Evolutionary conservation across 2,797 vertebrate genomes (phyloP).

Genomic region (Limosa lapponica): DNA sequence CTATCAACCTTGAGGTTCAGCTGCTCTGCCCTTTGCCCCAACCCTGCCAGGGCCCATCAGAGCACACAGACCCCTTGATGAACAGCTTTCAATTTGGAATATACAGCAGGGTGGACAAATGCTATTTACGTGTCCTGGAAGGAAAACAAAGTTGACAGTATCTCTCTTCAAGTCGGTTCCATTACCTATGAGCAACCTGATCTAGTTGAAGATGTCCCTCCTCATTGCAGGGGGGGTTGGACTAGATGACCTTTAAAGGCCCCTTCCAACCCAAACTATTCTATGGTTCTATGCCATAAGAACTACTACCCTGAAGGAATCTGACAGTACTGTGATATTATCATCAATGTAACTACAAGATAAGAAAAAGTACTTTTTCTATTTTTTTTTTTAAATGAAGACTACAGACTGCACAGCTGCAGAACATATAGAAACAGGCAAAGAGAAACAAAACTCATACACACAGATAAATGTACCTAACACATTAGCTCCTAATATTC

Average conservation of each 20-base stretch:
- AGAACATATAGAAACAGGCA: not conserved
- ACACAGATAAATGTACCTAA: not conserved
- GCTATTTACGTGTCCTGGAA: not conserved
- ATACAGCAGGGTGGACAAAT: not conserved
- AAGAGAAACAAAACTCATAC: not conserved
- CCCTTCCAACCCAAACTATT: not conserved
- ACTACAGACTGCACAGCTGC: not conserved
- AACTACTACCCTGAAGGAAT: not conserved
- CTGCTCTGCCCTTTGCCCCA: not conserved
- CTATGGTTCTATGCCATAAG: not conserved
- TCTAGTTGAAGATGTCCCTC: not conserved
- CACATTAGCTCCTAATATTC: not conserved
- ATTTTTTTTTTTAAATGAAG: not conserved
- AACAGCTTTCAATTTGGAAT: not conserved
- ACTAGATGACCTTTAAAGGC: not conserved
- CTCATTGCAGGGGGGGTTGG: not conserved
- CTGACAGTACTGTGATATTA: not conserved
- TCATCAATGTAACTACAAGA: not conserved
- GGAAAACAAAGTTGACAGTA: not conserved
- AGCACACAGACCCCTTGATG: not conserved
- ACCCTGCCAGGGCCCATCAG: not conserved
- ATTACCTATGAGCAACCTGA: not conserved
- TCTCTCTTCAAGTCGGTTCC: not conserved
- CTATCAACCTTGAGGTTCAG: not conserved
- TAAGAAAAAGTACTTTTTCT: not conserved